A percentile compares a stretch with the other conserved stretches of the same genome.
Conservation (phyloP, 2,888 invertebrate species). For the Cheilosia urbana region DNA sequence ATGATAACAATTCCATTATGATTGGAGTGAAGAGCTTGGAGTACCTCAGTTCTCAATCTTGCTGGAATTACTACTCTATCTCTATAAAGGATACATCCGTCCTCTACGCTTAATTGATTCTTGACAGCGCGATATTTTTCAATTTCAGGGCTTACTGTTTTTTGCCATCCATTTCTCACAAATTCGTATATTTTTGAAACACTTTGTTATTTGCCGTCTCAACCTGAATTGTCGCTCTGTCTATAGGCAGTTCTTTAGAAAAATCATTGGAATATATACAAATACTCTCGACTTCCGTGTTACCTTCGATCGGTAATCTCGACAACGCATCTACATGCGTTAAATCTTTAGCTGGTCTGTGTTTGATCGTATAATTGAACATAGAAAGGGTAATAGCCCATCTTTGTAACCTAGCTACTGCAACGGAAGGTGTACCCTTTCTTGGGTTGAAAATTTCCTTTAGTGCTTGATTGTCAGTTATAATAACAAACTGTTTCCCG, state of each 20-base stretch:
- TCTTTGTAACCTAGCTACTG: too few relatives aligned
- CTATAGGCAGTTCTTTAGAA: slow-evolving; percentile 23
- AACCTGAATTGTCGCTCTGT: not conserved
- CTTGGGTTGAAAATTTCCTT: slow-evolving; percentile 74
- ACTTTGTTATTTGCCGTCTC: slow-evolving; percentile 12
- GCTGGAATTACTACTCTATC: too few relatives aligned
- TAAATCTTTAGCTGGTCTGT: slow-evolving; percentile 22
- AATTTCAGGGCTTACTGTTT: too few relatives aligned
- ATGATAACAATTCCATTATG: too few relatives aligned
- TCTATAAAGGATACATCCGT: too few relatives aligned
- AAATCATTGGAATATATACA: slow-evolving; percentile 35
- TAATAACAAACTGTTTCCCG: slow-evolving; percentile 77
- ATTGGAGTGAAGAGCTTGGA: too few relatives aligned
- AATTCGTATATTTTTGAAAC: slow-evolving; percentile 21
- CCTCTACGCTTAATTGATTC: not conserved
- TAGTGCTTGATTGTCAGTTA: slow-evolving; percentile 75
- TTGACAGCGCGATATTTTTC: not conserved
- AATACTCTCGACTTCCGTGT: slow-evolving; percentile 35
- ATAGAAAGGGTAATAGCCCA: too few relatives aligned
- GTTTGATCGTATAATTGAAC: too few relatives aligned
- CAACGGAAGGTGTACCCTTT: too few relatives aligned
- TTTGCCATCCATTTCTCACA: not conserved
- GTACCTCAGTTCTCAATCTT: too few relatives aligned
- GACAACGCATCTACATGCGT: slow-evolving; percentile 41
- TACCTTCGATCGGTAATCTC: slow-evolving; percentile 19